Evolutionary conservation across 2,888 invertebrate species (phyloP), one percentile per base, ranked within the genome.

Genomic region (Cephus nigrinus): DNA sequence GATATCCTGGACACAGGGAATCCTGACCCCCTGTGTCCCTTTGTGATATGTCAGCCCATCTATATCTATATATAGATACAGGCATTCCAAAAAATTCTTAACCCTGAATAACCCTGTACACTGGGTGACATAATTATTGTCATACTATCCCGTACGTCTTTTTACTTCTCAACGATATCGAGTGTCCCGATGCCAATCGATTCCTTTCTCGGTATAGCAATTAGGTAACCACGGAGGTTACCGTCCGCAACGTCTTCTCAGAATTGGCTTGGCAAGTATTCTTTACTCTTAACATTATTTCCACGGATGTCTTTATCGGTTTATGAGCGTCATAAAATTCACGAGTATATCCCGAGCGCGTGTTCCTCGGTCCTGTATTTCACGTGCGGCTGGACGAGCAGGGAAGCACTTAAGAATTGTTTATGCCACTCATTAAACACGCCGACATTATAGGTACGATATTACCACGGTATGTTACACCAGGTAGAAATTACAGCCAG

Each of bases 251-350:
- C 55, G 23, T 23, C 1, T 55, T 55, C 55, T 23, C 15, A 23
- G 55, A 55, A 55, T 55, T 55, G 55, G 23, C 55, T 55, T 23
- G 55, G 9, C 23, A 23, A 55, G 55, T 9, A 55, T 55, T 15
- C 55, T 55, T 55, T 55, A 55, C 55, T 55, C 55, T 55, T 23
- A 55, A 23, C 55, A 23, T 55, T 55, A 85, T 86, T 86, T 86
- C 82, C 86, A 86, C 84, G 82, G 83, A 87, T 86, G 88, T 86
- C 89, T 89, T 89, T 88, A 88, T 87, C 88, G 85, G 82, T 87
- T 88, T 88, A 88, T 83, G 89, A 86, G 85, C 76, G 79, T 85
- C 87, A 85, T 88, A 88, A 88, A 88, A 84, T 85, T 55, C 55
- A 55, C 55, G 55, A 55, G 55, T 55, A 55, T 55, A 86, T 81